Conservation (phyloP, 2,888 invertebrate genomes). For the Gymnosoma rotundatum region DNA sequence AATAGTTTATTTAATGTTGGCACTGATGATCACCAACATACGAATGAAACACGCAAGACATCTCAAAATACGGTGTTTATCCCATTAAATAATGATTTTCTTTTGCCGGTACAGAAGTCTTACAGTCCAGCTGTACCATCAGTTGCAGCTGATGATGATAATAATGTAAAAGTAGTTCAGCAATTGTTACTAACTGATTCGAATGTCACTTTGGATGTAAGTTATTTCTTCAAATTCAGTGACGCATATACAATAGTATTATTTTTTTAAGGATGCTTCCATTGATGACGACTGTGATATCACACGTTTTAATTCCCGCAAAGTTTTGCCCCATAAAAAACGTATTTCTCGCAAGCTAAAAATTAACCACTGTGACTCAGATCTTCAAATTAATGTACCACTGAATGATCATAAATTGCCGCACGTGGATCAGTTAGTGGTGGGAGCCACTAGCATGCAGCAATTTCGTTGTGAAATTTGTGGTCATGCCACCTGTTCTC, state of each 20-base stretch:
- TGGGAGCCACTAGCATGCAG: conserved; percentile 37
- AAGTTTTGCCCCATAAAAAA: conserved; percentile 93
- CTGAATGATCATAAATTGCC: conserved; percentile 62
- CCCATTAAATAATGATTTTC: conserved; percentile 73
- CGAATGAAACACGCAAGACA: conserved; percentile 41
- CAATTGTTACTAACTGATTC: conserved; percentile 73
- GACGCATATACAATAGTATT: too few species aligned
- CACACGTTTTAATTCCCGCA: conserved; percentile 82
- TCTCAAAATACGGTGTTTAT: conserved; percentile 69
- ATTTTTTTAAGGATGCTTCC: conserved; percentile 44
- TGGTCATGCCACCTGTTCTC: conserved; percentile 88
- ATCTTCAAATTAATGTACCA: conserved; percentile 61
- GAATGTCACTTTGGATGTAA: conserved; percentile 75
- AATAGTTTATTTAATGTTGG: conserved; percentile 77
- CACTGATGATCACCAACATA: conserved; percentile 70
- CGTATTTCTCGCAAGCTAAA: conserved; percentile 90
- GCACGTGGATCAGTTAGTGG: conserved; percentile 60
- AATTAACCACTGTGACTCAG: conserved; percentile 77
- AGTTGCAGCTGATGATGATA: conserved; percentile 36
- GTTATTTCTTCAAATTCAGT: background rate
- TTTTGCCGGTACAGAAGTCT: conserved; percentile 64
- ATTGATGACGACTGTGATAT: conserved; percentile 73
- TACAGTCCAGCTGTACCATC: conserved; percentile 35
- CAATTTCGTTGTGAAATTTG: conserved; percentile 88
- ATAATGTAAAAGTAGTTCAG: conserved; percentile 70